Evolutionary conservation across 2,797 vertebrate genomes (phyloP).

Genomic region (Spondyliosoma cantharus): DNA sequence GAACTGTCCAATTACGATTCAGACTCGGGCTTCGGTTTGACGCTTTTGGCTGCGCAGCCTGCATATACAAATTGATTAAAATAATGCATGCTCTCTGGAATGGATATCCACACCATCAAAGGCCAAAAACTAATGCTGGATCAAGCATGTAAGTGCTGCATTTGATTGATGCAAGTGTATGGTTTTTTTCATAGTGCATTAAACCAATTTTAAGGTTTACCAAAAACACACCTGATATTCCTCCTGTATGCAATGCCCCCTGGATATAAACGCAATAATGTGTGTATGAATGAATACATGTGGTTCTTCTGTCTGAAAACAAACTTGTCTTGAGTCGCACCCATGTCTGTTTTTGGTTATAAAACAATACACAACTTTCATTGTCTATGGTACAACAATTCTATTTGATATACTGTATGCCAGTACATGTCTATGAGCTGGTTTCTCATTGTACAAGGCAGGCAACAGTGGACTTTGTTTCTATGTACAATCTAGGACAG

Average conservation of each 20-base stretch:
- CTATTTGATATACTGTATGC: conserved; percentile 79
- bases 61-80: conserved; percentile 85
- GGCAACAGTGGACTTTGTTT: conserved; percentile 81
- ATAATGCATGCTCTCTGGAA: conserved; percentile 79
- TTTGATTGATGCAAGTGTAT: conserved; percentile 83
- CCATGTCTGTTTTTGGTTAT: conserved; percentile 87
- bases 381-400: conserved; percentile 83
- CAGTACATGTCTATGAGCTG: conserved; percentile 81
- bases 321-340: conserved; percentile 85
- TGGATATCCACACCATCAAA: conserved; percentile 75
- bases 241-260: conserved; percentile 77
- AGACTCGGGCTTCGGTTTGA: conserved; percentile 74
- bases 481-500: conserved; percentile 84
- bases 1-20: conserved; percentile 73
- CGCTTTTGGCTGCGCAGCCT: conserved; percentile 84
- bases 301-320: conserved; percentile 81
- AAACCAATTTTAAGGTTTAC: conserved; percentile 80
- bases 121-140: conserved; percentile 81
- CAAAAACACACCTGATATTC: conserved; percentile 81
- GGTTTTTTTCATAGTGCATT: conserved; percentile 83
- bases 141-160: conserved; percentile 85
- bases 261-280: conserved; percentile 79
- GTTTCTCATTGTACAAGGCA: conserved; percentile 81
- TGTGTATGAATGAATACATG: conserved; percentile 80
- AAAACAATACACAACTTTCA: conserved; percentile 84